A percentile compares a stretch with the other conserved stretches of the same genome.
phyloP scores from a whole-genome alignment of 2,113 vertebrate genomes.

The Salvelinus namaycush region DNA sequence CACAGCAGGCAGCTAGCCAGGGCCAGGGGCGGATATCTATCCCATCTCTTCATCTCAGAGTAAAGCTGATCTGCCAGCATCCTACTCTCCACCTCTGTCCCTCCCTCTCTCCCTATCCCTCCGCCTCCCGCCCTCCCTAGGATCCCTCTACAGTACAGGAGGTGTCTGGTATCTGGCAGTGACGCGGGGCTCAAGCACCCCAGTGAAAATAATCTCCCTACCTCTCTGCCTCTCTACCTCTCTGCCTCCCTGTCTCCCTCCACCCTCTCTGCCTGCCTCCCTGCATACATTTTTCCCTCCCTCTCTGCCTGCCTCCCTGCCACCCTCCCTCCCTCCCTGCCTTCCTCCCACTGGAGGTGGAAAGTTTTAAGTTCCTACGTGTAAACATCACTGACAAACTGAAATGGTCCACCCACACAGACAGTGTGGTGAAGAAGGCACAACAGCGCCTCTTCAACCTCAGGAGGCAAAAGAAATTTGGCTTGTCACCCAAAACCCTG shows the following conservation, averaged over 20 bases:
- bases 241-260: background rate
- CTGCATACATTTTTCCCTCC: background rate
- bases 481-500: too few relatives aligned
- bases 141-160: too few relatives aligned
- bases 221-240: slow-evolving; percentile 12
- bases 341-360: background rate
- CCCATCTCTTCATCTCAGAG: slow-evolving; percentile 1
- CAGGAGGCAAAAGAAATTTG: too few relatives aligned
- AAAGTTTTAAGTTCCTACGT: too few relatives aligned
- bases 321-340: background rate
- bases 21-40: background rate
- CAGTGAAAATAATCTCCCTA: background rate
- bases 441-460: too few relatives aligned
- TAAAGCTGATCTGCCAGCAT: background rate
- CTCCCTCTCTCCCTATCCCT: slow-evolving; percentile 1
- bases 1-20: background rate
- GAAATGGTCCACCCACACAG: too few relatives aligned
- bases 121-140: background rate
- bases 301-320: background rate
- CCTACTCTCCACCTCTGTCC: slow-evolving; percentile 16
- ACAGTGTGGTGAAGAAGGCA: too few relatives aligned
- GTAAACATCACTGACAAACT: too few relatives aligned
- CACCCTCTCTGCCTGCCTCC: background rate
- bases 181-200: too few relatives aligned
- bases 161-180: too few relatives aligned